These are phyloP conservation scores for Dolomedes plantarius DNA, from an alignment of 2,888 invertebrate species.

Conservation along the genomic window DNA sequence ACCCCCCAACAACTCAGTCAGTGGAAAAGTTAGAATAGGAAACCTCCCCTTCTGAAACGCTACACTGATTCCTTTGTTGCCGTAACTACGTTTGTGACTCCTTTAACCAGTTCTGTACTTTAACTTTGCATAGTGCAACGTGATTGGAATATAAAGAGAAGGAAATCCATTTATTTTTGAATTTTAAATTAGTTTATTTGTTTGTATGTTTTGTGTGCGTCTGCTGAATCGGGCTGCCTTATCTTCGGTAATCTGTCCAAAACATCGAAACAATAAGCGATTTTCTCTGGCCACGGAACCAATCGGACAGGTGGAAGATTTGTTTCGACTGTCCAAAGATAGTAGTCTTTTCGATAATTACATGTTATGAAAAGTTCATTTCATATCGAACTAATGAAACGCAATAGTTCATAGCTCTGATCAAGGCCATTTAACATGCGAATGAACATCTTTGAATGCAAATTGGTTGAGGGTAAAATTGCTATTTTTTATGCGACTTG, in stretches of 20 bases:
- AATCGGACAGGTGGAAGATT: too few relatives aligned
- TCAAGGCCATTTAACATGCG: too few relatives aligned
- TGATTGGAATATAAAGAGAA: background rate
- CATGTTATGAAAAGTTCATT: too few relatives aligned
- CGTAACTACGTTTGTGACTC: background rate
- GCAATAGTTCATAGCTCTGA: too few relatives aligned
- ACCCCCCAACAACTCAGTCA: too few relatives aligned
- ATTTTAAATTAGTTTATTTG: slow-evolving; percentile 4
- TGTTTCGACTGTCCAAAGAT: too few relatives aligned
- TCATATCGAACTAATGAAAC: too few relatives aligned
- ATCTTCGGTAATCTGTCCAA: background rate
- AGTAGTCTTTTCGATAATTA: too few relatives aligned
- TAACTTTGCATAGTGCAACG: background rate
- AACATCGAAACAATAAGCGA: background rate
- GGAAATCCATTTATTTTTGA: background rate
- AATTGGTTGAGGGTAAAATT: too few relatives aligned
- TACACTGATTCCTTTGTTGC: background rate
- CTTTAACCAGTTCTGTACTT: background rate
- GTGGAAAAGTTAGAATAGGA: background rate
- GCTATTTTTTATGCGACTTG: too few relatives aligned
- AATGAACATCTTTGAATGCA: too few relatives aligned
- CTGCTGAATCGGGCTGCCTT: background rate
- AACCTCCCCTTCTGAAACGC: background rate
- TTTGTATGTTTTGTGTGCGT: background rate
- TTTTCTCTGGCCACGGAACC: background rate